A percentile compares a stretch with the other conserved stretches of the same genome.
phyloP scores from a whole-genome alignment of 2,113 vertebrate genomes.

The Collichthys lucidus region DNA sequence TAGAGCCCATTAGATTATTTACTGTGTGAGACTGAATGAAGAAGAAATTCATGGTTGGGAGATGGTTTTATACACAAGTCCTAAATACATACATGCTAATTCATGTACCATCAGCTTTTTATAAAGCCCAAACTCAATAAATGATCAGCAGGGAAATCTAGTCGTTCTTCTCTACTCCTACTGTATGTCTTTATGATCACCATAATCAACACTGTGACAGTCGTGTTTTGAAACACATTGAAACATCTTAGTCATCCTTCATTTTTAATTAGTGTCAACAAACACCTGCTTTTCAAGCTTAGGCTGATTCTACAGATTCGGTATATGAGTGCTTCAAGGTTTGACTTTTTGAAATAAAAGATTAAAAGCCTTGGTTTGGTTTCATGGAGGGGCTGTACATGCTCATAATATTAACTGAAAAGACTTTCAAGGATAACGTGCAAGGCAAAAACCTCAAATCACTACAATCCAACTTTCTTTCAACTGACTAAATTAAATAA shows the following conservation, averaged over 20 bases:
- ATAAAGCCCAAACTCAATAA: not conserved
- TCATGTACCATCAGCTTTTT: no score
- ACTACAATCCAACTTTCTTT: not conserved
- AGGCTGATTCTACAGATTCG: not conserved
- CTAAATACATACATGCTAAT: not conserved
- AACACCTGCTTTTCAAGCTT: not conserved
- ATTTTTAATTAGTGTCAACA: slow-evolving; percentile 1
- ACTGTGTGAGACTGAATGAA: not conserved
- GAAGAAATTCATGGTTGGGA: not conserved
- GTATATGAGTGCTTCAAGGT: slow-evolving; percentile 34
- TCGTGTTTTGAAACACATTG: not conserved
- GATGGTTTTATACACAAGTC: not conserved
- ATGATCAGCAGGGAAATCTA: no score
- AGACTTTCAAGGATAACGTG: slow-evolving; percentile 27
- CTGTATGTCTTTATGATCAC: no score
- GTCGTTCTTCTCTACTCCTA: no score
- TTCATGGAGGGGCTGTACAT: slow-evolving; percentile 1
- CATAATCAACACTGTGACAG: not conserved
- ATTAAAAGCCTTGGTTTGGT: slow-evolving; percentile 14
- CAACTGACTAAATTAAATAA: not conserved
- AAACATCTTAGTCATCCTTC: not conserved
- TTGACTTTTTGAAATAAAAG: slow-evolving; percentile 20
- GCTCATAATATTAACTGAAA: slow-evolving; percentile 27
- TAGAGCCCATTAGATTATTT: not conserved
- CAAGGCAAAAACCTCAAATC: not conserved